Evolutionary conservation across 2,888 invertebrate species (phyloP).

Genomic region (Beris chalybata): DNA sequence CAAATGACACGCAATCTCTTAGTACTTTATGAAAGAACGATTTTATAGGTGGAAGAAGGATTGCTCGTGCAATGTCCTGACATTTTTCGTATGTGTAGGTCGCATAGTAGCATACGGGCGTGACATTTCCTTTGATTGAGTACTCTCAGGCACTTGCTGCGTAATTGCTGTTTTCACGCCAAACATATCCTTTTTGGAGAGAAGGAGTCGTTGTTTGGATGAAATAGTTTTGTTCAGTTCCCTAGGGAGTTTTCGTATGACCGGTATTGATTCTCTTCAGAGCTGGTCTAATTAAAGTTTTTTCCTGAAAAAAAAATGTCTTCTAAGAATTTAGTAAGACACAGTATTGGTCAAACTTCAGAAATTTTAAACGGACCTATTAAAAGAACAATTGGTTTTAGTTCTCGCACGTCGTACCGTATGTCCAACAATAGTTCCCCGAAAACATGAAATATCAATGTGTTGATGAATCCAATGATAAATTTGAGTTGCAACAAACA

Average conservation of each 20-base stretch:
- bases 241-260: slow-evolving; percentile 7
- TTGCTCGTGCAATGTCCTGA: not conserved
- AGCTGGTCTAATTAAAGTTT: too few relatives aligned
- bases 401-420: too few relatives aligned
- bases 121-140: slow-evolving; percentile 31
- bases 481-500: too few relatives aligned
- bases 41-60: slow-evolving; percentile 25
- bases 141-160: slow-evolving; percentile 21
- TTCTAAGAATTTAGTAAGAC: too few relatives aligned
- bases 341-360: too few relatives aligned
- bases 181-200: slow-evolving; percentile 6
- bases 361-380: too few relatives aligned
- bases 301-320: too few relatives aligned
- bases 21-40: slow-evolving; percentile 41
- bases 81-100: slow-evolving; percentile 6
- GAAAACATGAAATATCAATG: too few relatives aligned
- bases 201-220: not conserved
- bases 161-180: slow-evolving; percentile 33
- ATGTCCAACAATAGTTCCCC: too few relatives aligned
- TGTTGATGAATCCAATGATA: too few relatives aligned
- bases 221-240: slow-evolving; percentile 24
- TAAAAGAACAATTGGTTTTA: too few relatives aligned
- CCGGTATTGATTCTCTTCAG: too few relatives aligned
- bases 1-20: slow-evolving; percentile 37
- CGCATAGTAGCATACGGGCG: slow-evolving; percentile 28